A percentile compares a stretch with the other conserved stretches of the same genome.
Evolutionary conservation across 2,888 invertebrate species (phyloP).

Genomic region (Oegoconia quadripuncta): DNA sequence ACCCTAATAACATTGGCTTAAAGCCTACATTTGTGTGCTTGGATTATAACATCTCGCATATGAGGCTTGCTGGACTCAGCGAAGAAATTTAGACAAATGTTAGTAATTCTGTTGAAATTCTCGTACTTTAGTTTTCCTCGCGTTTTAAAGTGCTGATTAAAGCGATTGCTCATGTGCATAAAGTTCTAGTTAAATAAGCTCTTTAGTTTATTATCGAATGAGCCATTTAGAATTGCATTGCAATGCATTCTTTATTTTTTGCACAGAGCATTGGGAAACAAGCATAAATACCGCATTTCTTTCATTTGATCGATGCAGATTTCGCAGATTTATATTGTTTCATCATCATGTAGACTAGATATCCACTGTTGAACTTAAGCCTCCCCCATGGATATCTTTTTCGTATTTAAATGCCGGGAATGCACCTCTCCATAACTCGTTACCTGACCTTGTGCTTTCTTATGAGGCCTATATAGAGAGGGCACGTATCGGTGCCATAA

Average conservation of each 20-base stretch:
- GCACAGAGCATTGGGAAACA: background rate
- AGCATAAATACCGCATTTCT: background rate
- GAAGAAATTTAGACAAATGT: conserved; percentile 43
- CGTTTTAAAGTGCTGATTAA: background rate
- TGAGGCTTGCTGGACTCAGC: conserved; percentile 18
- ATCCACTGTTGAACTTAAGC: no score
- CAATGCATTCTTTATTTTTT: background rate
- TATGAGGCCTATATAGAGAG: no score
- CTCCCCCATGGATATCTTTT: no score
- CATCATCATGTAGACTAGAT: no score
- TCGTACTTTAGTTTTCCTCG: conserved; percentile 2
- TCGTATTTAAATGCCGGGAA: no score
- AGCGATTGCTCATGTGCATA: background rate
- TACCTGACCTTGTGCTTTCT: no score
- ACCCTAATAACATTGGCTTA: background rate
- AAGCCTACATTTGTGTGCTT: background rate
- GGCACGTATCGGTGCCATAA: no score
- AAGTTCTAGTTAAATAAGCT: no score
- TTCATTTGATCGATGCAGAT: no score
- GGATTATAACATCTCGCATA: conserved; percentile 2
- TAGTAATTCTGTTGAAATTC: conserved; percentile 20
- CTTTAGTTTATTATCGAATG: no score
- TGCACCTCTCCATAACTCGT: no score
- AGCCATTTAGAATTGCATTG: background rate
- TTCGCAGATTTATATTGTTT: no score